A percentile compares a stretch with the other conserved stretches of the same genome.
Conservation (phyloP, 2,888 invertebrate species). For the Strigamia maritima region DNA sequence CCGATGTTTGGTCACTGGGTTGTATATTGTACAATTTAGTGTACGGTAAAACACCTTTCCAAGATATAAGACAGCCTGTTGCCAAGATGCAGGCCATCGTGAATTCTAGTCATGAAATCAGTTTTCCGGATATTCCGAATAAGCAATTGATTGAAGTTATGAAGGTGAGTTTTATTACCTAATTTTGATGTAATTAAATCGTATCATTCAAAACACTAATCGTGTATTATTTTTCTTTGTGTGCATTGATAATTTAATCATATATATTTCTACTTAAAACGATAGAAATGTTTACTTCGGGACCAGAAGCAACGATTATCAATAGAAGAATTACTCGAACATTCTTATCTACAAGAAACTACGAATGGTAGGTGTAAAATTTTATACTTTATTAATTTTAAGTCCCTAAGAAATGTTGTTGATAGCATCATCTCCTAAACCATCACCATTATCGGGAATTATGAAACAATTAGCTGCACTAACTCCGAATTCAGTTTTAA, state of each 20-base stretch:
- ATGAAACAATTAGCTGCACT: not conserved
- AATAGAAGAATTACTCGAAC: slow-evolving; percentile 22
- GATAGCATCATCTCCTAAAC: not conserved
- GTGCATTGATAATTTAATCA: too few relatives aligned
- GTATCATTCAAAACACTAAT: too few relatives aligned
- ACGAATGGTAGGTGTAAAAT: not conserved
- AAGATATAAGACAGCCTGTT: not conserved
- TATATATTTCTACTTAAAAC: too few relatives aligned
- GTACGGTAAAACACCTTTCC: slow-evolving; percentile 84
- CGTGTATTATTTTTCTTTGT: too few relatives aligned
- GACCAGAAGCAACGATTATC: slow-evolving; percentile 15
- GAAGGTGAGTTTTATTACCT: not conserved
- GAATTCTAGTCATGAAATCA: slow-evolving; percentile 1
- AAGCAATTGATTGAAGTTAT: slow-evolving; percentile 31
- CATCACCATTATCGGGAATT: not conserved
- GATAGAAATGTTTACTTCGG: slow-evolving; percentile 16
- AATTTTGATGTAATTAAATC: not conserved
- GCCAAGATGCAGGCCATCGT: slow-evolving; percentile 25
- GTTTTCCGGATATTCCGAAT: slow-evolving; percentile 9
- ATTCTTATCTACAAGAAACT: slow-evolving; percentile 17
- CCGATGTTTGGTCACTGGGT: slow-evolving; percentile 96
- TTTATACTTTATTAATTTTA: not conserved
- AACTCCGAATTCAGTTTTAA: not conserved
- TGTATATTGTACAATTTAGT: slow-evolving; percentile 92
- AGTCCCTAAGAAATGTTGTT: not conserved